These are phyloP conservation scores for Agrilus planipennis DNA, from an alignment of 1,140 invertebrate genomes.

Conservation along the genomic window DNA sequence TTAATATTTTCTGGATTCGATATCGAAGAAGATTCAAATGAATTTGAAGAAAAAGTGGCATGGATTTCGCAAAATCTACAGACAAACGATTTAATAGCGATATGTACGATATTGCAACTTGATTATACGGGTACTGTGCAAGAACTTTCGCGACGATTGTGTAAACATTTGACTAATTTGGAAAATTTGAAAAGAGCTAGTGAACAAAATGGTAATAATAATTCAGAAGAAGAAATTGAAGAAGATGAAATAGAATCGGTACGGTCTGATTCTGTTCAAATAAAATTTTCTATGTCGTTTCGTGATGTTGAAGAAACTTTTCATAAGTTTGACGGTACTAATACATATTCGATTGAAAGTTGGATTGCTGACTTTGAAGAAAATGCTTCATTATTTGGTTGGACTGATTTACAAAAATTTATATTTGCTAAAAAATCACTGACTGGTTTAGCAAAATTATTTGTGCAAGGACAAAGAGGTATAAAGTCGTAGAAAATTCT, in stretches of 20 bases:
- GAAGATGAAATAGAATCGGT: neutral
- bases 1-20: no score
- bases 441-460: constrained; percentile 16
- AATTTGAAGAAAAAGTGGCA: no score
- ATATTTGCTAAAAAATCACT: constrained; percentile 20
- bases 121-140: constrained; percentile 1
- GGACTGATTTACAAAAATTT: constrained; percentile 22
- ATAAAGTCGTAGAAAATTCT: no score
- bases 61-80: no score
- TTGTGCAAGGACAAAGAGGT: constrained; percentile 11
- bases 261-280: no score
- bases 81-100: no score
- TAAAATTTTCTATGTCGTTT: constrained; percentile 16
- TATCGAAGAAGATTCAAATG: no score
- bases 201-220: neutral
- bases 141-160: constrained; percentile 2
- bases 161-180: neutral
- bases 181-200: neutral
- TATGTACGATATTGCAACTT: constrained; percentile 5
- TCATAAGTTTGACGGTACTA: constrained; percentile 14
- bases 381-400: constrained; percentile 13
- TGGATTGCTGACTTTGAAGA: constrained; percentile 25
- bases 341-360: constrained; percentile 10
- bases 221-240: constrained; percentile 2
- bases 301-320: constrained; percentile 18